A percentile compares a stretch with the other conserved stretches of the same genome.
These are phyloP conservation scores for Oegoconia quadripuncta DNA, from an alignment of 2,888 invertebrate genomes.

Conservation along the genomic window DNA sequence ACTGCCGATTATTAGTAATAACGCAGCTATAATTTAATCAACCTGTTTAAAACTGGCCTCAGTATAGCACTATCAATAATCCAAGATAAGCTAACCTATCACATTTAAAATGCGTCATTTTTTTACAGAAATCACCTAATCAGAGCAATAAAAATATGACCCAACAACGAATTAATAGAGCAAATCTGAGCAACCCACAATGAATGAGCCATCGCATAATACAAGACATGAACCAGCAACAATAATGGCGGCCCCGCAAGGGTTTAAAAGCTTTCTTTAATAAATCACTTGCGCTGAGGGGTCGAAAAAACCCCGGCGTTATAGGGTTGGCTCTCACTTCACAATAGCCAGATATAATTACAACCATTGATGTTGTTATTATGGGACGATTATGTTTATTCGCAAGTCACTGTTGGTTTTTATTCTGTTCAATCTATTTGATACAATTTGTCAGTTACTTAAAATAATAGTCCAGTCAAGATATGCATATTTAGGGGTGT, in stretches of 20 bases:
- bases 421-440: too few species aligned
- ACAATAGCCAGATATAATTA: conserved; percentile 62
- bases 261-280: conserved; percentile 76
- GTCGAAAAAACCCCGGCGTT: conserved; percentile 24
- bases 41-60: too few species aligned
- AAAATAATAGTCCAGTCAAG: too few species aligned
- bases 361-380: conserved; percentile 59
- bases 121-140: too few species aligned
- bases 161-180: conserved; percentile 13
- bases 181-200: conserved; percentile 7
- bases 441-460: too few species aligned
- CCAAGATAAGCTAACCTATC: too few species aligned
- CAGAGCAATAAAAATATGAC: background rate
- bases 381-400: conserved; percentile 48
- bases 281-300: conserved; percentile 57
- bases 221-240: conserved; percentile 1
- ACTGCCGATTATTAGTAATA: too few species aligned
- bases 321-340: conserved; percentile 17
- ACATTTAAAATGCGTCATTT: too few species aligned
- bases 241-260: conserved; percentile 52
- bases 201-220: conserved; percentile 9
- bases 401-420: conserved; percentile 36
- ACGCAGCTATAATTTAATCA: too few species aligned
- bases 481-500: too few species aligned
- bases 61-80: too few species aligned